These are phyloP conservation scores for Amphiprion ocellaris DNA, from an alignment of 2,113 vertebrate species.

Conservation along the genomic window DNA sequence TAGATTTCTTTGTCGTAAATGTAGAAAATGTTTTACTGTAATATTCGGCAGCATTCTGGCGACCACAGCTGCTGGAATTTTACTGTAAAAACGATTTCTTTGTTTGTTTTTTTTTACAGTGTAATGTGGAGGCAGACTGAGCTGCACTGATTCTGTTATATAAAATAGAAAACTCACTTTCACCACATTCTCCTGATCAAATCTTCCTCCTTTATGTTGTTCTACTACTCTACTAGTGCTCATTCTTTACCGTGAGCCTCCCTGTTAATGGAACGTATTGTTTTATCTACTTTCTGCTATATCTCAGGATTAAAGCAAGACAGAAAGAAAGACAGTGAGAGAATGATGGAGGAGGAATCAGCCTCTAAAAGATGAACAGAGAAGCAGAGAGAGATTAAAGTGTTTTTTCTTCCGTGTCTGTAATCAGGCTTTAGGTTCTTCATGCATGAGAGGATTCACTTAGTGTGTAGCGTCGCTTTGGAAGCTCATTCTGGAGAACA, in stretches of 20 bases:
- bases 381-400: conserved; percentile 19
- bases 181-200: conserved; percentile 14
- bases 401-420: neutral
- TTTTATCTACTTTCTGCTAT: conserved; percentile 34
- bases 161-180: conserved; percentile 13
- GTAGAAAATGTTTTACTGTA: too few species aligned
- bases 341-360: conserved; percentile 1
- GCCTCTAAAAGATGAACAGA: conserved; percentile 19
- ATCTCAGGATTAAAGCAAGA: conserved; percentile 44
- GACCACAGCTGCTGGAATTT: too few species aligned
- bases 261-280: conserved; percentile 32
- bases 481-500: too few species aligned
- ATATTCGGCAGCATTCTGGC: too few species aligned
- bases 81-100: too few species aligned
- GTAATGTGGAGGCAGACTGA: neutral
- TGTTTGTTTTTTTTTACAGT: too few species aligned
- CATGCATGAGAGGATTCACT: conserved; percentile 21
- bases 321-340: neutral
- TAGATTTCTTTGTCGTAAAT: too few species aligned
- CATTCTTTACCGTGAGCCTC: conserved; percentile 43
- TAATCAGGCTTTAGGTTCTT: conserved; percentile 30
- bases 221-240: neutral
- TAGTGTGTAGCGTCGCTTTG: neutral
- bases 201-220: conserved; percentile 1
- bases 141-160: neutral